Evolutionary conservation across 2,797 vertebrate species (phyloP), one percentile per base, ranked within the genome.

Genomic region (Glyptemys insculpta): DNA sequence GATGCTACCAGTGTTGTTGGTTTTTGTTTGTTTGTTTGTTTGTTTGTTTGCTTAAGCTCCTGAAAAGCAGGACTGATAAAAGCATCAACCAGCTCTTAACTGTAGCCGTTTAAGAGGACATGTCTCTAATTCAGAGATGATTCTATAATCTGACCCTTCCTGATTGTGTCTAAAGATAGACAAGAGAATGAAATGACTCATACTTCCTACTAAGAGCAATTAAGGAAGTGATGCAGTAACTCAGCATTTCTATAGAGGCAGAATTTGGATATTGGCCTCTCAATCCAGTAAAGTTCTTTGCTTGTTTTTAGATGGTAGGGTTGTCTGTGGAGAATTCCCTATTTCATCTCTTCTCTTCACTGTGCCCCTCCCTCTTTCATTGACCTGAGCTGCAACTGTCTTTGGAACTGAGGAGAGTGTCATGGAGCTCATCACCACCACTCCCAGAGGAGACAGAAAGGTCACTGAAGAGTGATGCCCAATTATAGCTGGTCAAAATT

Each of bases 121-220:
- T 72, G n/a, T 37, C 21, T 72, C 21, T 23, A 41, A 72, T 72
- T 72, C 37, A 41, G 68, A 41, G 21, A 41, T 41, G 68, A 72
- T 72, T 72, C 37, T 72, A 41, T 41, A 41, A 23, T 41, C n/a
- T 72, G 19, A 12, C 37, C 10, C 19, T 72, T 72, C 68, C 68
- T 72, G n/a, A 23, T 41, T 79, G 19, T 0, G 0, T n/a, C 53
- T 76, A 53, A 76, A 94, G 84, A 83, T 83, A 3, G 3, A 2
- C 52, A 65, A 41, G 84, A 83, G 78, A 14, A 79, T 91, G 78
- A 44, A 91, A 52, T 7, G 29, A 91, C 8, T 12, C 21, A 12
- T 4, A 25, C 41, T 91, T 83, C 68, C n/a, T 10, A 82, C 3
- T 3, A 65, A 15, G 76, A 86, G 0, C 16, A 25, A 50, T 82